Conservation (phyloP, 2,797 vertebrate species). For the Bryconaethiops microstoma region DNA sequence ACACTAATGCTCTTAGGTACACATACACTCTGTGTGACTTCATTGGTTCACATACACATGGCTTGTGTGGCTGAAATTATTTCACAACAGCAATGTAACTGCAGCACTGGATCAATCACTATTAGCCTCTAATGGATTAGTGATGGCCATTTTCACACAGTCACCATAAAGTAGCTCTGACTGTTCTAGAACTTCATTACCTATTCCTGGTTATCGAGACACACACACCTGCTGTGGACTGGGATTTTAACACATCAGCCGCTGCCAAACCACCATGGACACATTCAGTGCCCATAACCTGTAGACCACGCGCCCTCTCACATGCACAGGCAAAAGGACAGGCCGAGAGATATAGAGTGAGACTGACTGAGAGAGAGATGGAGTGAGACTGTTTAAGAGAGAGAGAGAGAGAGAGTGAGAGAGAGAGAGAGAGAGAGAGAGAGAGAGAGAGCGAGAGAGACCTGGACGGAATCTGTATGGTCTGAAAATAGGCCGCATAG, state of each 20-base stretch:
- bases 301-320: conserved; percentile 10
- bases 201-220: conserved; percentile 8
- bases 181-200: neutral
- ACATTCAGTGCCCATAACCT: conserved; percentile 28
- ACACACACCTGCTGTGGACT: conserved; percentile 34
- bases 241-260: conserved; percentile 18
- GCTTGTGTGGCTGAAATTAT: neutral
- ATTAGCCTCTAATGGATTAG: neutral
- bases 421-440: conserved; percentile 27
- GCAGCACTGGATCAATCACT: neutral
- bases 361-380: too few relatives aligned
- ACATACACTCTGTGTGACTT: neutral
- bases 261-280: conserved; percentile 2
- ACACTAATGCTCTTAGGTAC: neutral
- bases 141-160: too few relatives aligned
- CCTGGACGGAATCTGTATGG: conserved; percentile 24
- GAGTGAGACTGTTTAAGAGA: neutral
- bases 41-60: conserved; percentile 14
- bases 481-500: conserved; percentile 53
- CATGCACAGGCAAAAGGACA: conserved; percentile 26
- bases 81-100: neutral
- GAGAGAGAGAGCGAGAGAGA: conserved; percentile 28
- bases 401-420: conserved; percentile 29
- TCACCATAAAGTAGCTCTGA: neutral
- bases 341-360: neutral